Evolutionary conservation across 2,888 invertebrate genomes (phyloP), one percentile per base, ranked within the genome.

Genomic region (Thera britannica): DNA sequence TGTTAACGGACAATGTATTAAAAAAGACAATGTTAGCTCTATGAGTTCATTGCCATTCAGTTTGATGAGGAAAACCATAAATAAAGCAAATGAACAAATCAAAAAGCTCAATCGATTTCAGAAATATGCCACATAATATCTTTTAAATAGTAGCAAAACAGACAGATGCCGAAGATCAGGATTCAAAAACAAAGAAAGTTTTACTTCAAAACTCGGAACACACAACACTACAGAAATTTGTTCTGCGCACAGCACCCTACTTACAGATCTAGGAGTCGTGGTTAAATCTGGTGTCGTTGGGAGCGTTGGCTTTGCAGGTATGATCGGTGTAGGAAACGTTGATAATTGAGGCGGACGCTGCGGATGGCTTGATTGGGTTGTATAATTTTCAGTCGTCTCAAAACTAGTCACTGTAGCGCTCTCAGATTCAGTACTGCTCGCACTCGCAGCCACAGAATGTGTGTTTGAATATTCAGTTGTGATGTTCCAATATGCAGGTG

Each of bases 201-300:
- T 7, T 2, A 52, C 9, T 8, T 41, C 51, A 5, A 46, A 52
- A 51, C 57, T 7, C 7, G 4, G 36, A 56, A 59, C 34, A 57
- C 44, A 54, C 23, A 23, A 23, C 23, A 23, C 23, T 23, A 23
- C 23, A 23, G 23, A 23, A 23, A 23, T 23, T 23, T 23, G 23
- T 23, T 23, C 23, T 23, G 23, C 23, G 23, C 23, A 23, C 49
- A 52, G 51, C 56, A 62, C 48, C n/a, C 4, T 38, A 66, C 59
- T 67, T 59, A 67, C 60, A 58, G 66, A 57, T 41, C n/a, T 38
- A 51, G 34, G 44, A 8, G 41, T 11, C 3, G 66, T 66, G 3
- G 57, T 57, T 11, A 35, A 2, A 58, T 63, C 57, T 51, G 63
- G 46, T 12, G 52, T 59, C 9, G 65, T 36, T 23, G 66, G 61